Percentiles rank a stretch among this genome's conserved stretches.
Evolutionary conservation across 2,888 invertebrate genomes (phyloP).

Genomic region (Xanthostigma xanthostigma): DNA sequence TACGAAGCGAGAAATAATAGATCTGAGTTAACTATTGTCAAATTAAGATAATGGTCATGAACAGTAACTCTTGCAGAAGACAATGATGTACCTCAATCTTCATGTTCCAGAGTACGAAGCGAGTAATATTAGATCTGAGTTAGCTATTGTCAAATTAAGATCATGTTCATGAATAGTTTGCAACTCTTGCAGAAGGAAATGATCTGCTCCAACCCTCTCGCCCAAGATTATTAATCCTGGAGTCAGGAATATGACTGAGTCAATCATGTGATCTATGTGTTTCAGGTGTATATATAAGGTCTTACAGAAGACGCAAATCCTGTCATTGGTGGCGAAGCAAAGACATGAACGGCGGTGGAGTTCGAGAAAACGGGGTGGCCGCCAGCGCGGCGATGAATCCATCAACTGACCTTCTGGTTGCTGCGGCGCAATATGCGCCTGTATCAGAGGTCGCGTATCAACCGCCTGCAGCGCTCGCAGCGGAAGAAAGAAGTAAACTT

Average conservation of each 20-base stretch:
- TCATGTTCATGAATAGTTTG: no score
- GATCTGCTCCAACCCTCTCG: no score
- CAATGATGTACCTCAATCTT: no score
- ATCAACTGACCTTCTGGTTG: constrained; percentile 58
- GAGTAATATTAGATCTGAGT: no score
- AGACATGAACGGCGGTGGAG: constrained; percentile 36
- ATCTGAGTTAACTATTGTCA: no score
- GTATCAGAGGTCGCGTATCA: constrained; percentile 49
- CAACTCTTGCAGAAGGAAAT: no score
- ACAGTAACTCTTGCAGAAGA: no score
- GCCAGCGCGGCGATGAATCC: constrained; percentile 53
- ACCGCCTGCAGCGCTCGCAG: constrained; percentile 36
- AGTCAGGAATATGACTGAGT: neutral
- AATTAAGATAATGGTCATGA: no score
- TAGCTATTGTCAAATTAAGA: no score
- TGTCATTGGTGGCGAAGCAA: constrained; percentile 25
- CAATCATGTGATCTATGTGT: neutral
- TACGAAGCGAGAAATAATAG: no score
- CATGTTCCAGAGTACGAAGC: no score
- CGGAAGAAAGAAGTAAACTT: constrained; percentile 56
- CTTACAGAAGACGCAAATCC: constrained; percentile 14
- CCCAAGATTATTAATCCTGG: no score
- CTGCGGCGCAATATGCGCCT: constrained; percentile 56
- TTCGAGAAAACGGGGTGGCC: constrained; percentile 30
- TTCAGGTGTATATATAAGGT: constrained; percentile 9